Conservation (phyloP, 2,797 vertebrate genomes). For the Anas flavirostris region DNA sequence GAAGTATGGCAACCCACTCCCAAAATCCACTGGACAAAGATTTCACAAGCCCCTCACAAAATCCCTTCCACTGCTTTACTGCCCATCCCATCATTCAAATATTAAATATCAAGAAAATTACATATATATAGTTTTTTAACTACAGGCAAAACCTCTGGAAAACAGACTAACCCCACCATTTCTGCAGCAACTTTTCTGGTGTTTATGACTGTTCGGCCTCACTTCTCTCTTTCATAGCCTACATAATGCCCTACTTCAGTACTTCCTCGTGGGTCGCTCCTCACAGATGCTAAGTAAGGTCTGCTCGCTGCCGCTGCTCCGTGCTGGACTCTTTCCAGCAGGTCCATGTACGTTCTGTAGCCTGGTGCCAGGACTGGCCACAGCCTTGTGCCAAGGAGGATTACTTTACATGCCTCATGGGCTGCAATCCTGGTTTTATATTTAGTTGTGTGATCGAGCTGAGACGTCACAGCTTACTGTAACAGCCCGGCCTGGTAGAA, state of each 20-base stretch:
- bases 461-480: neutral
- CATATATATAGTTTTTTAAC: neutral
- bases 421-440: neutral
- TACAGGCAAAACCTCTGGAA: neutral
- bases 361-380: slow-evolving; percentile 12
- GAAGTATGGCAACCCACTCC: neutral
- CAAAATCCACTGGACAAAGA: neutral
- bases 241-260: neutral
- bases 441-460: neutral
- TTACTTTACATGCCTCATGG: slow-evolving; percentile 17
- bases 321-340: slow-evolving; percentile 22
- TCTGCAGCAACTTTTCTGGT: neutral
- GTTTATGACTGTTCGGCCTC: neutral
- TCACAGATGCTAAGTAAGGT: neutral
- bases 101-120: neutral
- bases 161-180: neutral
- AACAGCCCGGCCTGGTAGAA: neutral
- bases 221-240: neutral
- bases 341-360: neutral
- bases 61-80: neutral
- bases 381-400: slow-evolving; percentile 28
- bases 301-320: neutral
- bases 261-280: neutral
- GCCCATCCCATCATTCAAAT: neutral
- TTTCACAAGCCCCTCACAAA: neutral